phyloP scores from a whole-genome alignment of 2,797 vertebrate genomes.

The Miichthys miiuy region DNA sequence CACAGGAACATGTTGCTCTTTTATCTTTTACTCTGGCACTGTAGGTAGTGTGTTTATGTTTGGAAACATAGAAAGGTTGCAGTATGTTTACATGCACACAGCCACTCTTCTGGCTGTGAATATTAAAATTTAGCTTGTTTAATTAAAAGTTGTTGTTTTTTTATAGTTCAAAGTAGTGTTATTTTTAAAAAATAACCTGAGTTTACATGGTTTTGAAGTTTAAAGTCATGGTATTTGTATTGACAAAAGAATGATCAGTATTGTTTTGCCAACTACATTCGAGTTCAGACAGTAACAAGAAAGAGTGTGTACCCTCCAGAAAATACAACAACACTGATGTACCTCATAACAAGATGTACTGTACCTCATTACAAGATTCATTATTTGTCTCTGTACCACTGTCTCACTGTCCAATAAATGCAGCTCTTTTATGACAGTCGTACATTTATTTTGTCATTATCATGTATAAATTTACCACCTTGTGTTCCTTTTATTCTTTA shows the following conservation, averaged over 20 bases:
- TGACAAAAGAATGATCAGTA: constrained; percentile 29
- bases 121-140: constrained; percentile 25
- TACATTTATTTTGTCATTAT: constrained; percentile 7
- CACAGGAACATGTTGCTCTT: constrained; percentile 50
- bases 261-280: constrained; percentile 47
- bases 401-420: constrained; percentile 75
- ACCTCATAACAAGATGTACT: constrained; percentile 62
- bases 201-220: constrained; percentile 57
- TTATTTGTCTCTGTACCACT: constrained; percentile 48
- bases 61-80: constrained; percentile 51
- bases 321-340: constrained; percentile 49
- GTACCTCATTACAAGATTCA: constrained; percentile 55
- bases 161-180: constrained; percentile 32
- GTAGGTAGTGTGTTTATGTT: constrained; percentile 50
- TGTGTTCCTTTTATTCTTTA: background rate
- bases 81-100: constrained; percentile 63
- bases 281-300: constrained; percentile 41
- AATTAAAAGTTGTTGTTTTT: constrained; percentile 29
- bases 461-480: background rate
- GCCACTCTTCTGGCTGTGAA: constrained; percentile 46
- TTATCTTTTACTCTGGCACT: constrained; percentile 63
- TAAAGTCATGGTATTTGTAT: constrained; percentile 31
- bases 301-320: constrained; percentile 39
- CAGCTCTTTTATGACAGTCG: constrained; percentile 54
- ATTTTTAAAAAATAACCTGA: constrained; percentile 34